phyloP scores from a whole-genome alignment of 1,140 invertebrate genomes.

The Drosophila melanogaster region DNA sequence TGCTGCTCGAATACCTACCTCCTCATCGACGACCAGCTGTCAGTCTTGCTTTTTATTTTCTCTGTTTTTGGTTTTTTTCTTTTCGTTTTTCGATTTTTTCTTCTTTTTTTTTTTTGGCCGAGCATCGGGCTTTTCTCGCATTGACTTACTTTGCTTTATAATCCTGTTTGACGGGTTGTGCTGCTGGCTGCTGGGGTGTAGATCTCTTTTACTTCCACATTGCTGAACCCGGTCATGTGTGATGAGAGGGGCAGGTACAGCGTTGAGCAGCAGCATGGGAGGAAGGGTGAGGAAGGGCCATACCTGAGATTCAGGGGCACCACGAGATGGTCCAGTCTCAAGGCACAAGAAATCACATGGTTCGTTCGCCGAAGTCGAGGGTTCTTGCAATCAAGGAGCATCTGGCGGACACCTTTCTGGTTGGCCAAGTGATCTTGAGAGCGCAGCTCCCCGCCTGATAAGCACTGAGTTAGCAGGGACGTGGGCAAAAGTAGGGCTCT shows the following conservation, averaged over 20 bases:
- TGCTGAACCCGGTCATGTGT: constrained; percentile 71
- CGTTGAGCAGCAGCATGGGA: not conserved
- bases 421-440: constrained; percentile 17
- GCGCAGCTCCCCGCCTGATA: constrained; percentile 9
- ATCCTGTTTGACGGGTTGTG: constrained; percentile 81
- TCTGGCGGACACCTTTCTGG: constrained; percentile 41
- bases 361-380: constrained; percentile 18
- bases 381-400: constrained; percentile 16
- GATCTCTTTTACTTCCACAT: constrained; percentile 76
- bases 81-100: too few species aligned
- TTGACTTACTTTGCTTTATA: constrained; percentile 80
- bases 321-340: constrained; percentile 8
- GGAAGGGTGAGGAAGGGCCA: not conserved
- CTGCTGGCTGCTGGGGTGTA: constrained; percentile 23
- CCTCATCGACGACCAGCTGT: constrained; percentile 63
- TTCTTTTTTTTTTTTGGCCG: constrained; percentile 18
- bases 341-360: constrained; percentile 50
- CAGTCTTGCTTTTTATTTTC: constrained; percentile 56
- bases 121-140: constrained; percentile 41
- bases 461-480: constrained; percentile 8
- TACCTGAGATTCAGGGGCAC: constrained; percentile 42
- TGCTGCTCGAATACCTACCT: constrained; percentile 25
- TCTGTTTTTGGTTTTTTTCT: constrained; percentile 40
- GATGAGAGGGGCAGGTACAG: constrained; percentile 21
- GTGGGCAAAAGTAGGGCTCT: not conserved